Base-by-base conservation (phyloP, 2,888 invertebrate genomes). In the Philhelius pedissequus region DNA sequence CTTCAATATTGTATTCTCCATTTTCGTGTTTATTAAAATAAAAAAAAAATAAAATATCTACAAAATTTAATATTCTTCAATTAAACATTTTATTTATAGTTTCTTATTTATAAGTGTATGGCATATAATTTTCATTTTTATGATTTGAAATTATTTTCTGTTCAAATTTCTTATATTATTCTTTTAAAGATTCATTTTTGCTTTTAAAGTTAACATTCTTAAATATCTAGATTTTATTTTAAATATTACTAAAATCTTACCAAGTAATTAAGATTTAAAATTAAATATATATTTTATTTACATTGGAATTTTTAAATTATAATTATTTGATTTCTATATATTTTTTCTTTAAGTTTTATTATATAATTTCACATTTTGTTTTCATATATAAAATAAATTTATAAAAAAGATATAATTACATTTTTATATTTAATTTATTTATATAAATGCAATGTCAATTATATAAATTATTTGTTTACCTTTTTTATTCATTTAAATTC, bases 21-120 rank as follows among this genome's bases (percentile, higher is more conserved):
- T 35, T 52, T 30, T 30, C 8, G 4, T 15, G 3, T 20, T 11
- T 0, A n/a, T n/a, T n/a, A n/a, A n/a, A n/a, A n/a, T n/a, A n/a
- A n/a, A 45, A 4, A 9, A 45, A 30, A 32, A 22, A 20, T 3
- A 48, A 48, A 13, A 38, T 1, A 3, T 43, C 13, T 18, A 7
- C 60, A 8, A 58, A 58, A 30, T n/a, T n/a, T 1, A 25, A 52
- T 68, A 58, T 58, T 86, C 52, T 68, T 74, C 77, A 86, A 77
- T 81, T 77, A 86, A 86, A 86, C 77, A 86, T 77, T 86, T 86
- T 86, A 86, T 86, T 86, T 69, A n/a, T n/a, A 52, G 74, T 81
- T 69, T 74, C 69, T 58, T 86, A 74, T 77, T 62, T 27, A 64
- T 54, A 48, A 75, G 20, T 62, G 54, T 71, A 66, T 86, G 70